Base-by-base conservation (phyloP, 2,113 vertebrate genomes). In the Pteropus alecto region DNA sequence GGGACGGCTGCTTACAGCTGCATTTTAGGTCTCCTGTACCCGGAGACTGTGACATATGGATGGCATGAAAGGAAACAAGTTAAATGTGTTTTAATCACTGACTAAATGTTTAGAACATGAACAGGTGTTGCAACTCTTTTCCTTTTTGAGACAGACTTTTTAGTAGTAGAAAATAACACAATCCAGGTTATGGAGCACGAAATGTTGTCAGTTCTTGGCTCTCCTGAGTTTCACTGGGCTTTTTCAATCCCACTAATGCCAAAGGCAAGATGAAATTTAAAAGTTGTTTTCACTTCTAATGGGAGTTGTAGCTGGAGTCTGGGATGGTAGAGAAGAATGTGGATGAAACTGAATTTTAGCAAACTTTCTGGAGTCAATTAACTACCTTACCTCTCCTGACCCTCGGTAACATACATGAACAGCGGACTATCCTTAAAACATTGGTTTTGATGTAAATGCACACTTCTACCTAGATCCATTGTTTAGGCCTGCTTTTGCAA, bases 361-460 rank as follows among this genome's bases (percentile, higher is more conserved):
- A 26, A 48, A 54, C 73, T 54, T 46, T 26, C 5, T 7, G 65
- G 46, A 14, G 18, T 38, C 9, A 1, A 6, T 13, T 16, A 24
- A 33, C 24, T 38, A 6, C 4, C 19, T 3, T 24, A 2, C 41
- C 6, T 18, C 15, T 67, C 85, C 61, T 16, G 60, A n/a, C 13
- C 19, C 60, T 87, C 24, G 0, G 82, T 11, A 38, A 28, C 21
- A 18, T 4, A 0, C 0, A 4, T 21, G 0, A 41, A 19, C 13
- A 6, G 78, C 0, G n/a, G n/a, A 22, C 30, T 51, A 0, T 8
- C 9, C 54, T 65, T 58, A 26, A 51, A 15, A 33, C 0, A 1
- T 0, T 1, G 24, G 48, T 38, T 79, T 28, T n/a, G 67, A 38
- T 10, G 51, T 21, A 8, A 43, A 41, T 1, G 46, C 28, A 43